These are phyloP conservation scores for Timandra comae DNA, from an alignment of 2,888 invertebrate genomes.

Conservation along the genomic window DNA sequence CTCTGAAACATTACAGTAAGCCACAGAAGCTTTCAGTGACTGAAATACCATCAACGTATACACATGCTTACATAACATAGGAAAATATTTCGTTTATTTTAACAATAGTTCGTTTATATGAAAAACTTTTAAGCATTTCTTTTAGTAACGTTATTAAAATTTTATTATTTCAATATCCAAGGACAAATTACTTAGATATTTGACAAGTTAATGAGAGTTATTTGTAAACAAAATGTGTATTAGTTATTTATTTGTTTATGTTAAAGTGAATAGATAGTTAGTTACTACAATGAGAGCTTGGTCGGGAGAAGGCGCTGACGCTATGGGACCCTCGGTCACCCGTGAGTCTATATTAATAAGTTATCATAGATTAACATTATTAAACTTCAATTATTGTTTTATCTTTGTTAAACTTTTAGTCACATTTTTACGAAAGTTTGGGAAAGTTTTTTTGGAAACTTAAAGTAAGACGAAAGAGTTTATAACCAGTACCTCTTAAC, in stretches of 20 bases:
- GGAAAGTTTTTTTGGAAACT: too few species aligned
- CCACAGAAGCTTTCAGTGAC: conserved; percentile 50
- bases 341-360: too few species aligned
- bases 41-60: conserved; percentile 40
- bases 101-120: too few species aligned
- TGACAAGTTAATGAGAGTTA: conserved; percentile 1
- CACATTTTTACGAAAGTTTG: too few species aligned
- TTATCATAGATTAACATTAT: too few species aligned
- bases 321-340: conserved; percentile 60
- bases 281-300: conserved; percentile 51
- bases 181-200: too few species aligned
- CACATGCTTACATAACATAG: conserved; percentile 23
- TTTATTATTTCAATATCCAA: too few species aligned
- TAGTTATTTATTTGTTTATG: not conserved
- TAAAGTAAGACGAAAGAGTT: too few species aligned
- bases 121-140: not conserved
- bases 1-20: conserved; percentile 17
- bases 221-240: conserved; percentile 3
- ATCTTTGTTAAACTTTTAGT: too few species aligned
- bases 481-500: too few species aligned
- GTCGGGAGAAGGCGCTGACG: conserved; percentile 47
- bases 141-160: too few species aligned
- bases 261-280: conserved; percentile 9
- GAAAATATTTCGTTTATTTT: not conserved
- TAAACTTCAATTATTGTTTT: too few species aligned